These are phyloP conservation scores for Fregata magnificens DNA, from an alignment of 2,113 vertebrate species.

Conservation along the genomic window DNA sequence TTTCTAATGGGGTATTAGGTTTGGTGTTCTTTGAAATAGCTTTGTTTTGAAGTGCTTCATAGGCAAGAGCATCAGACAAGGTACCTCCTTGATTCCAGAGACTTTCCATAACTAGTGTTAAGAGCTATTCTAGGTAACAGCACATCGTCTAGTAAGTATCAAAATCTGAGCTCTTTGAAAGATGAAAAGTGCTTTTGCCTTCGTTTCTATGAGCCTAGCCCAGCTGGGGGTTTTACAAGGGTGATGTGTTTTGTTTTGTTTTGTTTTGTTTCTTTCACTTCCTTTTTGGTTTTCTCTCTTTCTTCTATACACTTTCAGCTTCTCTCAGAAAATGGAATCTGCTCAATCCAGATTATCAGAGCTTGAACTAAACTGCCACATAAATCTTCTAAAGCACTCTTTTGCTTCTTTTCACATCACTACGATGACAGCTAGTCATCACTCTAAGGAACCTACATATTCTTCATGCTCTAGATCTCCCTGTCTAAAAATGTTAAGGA, in stretches of 20 bases:
- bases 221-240: not conserved
- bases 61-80: not conserved
- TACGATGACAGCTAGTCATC: not conserved
- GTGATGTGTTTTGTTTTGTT: not conserved
- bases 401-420: not conserved
- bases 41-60: not conserved
- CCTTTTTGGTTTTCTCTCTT: not conserved
- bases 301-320: not conserved
- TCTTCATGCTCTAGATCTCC: slow-evolving; percentile 60
- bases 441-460: not conserved
- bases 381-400: not conserved
- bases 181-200: not conserved
- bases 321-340: not conserved
- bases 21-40: not conserved
- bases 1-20: not conserved
- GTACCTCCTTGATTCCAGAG: not conserved
- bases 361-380: not conserved
- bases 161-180: not conserved
- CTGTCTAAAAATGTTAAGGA: slow-evolving; percentile 43
- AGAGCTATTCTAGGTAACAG: not conserved
- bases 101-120: not conserved
- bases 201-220: not conserved
- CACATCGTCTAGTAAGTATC: rapidly evolving
- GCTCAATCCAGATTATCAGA: not conserved
- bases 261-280: not conserved